Evolutionary conservation across 2,113 vertebrate species (phyloP).

Genomic region (Cinclus cinclus): DNA sequence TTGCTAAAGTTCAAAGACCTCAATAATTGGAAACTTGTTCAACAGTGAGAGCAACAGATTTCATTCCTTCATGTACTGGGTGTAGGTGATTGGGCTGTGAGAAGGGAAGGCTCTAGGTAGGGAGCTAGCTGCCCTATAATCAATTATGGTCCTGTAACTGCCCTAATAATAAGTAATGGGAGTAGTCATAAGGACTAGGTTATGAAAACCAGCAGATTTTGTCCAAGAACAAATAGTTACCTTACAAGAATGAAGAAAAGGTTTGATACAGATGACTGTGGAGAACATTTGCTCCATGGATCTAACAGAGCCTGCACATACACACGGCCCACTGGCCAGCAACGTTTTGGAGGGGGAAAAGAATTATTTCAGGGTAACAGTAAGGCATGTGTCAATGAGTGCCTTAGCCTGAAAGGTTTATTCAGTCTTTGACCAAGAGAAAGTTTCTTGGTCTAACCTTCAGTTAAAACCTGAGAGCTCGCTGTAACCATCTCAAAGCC

Average conservation of each 20-base stretch:
- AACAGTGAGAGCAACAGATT: neutral
- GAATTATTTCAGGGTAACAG: neutral
- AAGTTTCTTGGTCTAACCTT: neutral
- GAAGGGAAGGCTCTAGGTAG: neutral
- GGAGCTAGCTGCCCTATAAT: neutral
- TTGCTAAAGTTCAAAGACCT: neutral
- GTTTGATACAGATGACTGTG: neutral
- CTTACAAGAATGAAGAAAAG: neutral
- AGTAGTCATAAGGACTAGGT: neutral
- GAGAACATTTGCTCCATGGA: neutral
- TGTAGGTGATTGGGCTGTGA: neutral
- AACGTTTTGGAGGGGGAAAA: neutral
- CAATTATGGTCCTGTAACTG: neutral
- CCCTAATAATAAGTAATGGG: neutral
- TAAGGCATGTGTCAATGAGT: neutral
- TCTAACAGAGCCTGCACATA: neutral
- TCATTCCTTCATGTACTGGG: neutral
- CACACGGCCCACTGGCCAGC: neutral
- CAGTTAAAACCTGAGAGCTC: neutral
- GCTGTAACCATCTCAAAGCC: conserved; percentile 30
- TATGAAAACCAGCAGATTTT: neutral
- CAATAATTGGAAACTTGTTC: neutral
- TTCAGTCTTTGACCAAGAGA: neutral
- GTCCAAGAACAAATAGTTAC: neutral
- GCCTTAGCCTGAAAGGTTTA: conserved; percentile 16